Evolutionary conservation across 2,797 vertebrate species (phyloP), one percentile per base, ranked within the genome.

Genomic region (Channallabes apus): DNA sequence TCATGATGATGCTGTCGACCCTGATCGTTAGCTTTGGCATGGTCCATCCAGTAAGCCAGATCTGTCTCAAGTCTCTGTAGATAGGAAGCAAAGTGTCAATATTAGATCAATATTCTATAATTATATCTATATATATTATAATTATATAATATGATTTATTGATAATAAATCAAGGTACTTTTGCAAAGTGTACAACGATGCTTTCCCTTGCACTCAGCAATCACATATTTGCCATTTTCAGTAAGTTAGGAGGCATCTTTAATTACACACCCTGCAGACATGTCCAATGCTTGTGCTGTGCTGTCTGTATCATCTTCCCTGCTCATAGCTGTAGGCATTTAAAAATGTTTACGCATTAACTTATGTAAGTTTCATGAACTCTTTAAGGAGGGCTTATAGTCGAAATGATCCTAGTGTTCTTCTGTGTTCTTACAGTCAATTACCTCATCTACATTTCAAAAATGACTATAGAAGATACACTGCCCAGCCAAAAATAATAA

Each of bases 31-130:
- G 94, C 93, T 11, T 92, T 92, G 8, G 90, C 90, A 32, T 94
- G 51, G 89, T 93, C 96, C 80, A 93, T 94, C 96, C 96, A 97
- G 24, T 96, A 96, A 46, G 92, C 92, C 38, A 96, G 88, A 46
- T 96, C 95, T 2, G 96, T 95, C 92, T 97, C 96, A 89, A 96
- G 96, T 93, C 94, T 96, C 96, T 97, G 92, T 24, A 86, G 54
- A 51, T 38, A 64, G 22, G 3, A 61, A 78, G 3, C 20, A 46
- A 6, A 79, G 27, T 12, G 61, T 64, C 3, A n/a, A 46, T 62
- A 32, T 2, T 9, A 76, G n/a, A n/a, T n/a, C n/a, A n/a, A n/a
- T n/a, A n/a, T n/a, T n/a, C n/a, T n/a, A n/a, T n/a, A n/a, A n/a
- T n/a, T n/a, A n/a, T n/a, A n/a, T n/a, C n/a, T n/a, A n/a, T n/a